Evolutionary conservation across 2,797 vertebrate species (phyloP).

Genomic region (Sebastes minor): DNA sequence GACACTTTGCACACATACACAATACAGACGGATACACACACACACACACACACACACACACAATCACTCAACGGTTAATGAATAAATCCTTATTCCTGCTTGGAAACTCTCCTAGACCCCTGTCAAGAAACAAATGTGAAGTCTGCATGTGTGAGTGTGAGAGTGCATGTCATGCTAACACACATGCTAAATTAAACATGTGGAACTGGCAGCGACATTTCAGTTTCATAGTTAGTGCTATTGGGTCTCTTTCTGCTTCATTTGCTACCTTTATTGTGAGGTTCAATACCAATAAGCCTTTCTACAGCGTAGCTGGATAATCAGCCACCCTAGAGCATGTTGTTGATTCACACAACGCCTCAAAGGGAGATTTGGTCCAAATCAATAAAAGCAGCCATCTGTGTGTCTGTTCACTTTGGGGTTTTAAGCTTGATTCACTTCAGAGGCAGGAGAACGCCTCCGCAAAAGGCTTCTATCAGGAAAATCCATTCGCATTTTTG

Average conservation of each 20-base stretch:
- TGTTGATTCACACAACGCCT: slow-evolving; percentile 42
- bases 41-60: neutral
- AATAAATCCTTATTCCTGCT: neutral
- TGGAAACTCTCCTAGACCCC: neutral
- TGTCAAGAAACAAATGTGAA: neutral
- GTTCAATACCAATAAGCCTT: neutral
- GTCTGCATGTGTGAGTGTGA: neutral
- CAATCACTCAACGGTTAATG: neutral
- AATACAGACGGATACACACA: neutral
- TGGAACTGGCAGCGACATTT: neutral
- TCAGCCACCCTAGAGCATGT: neutral
- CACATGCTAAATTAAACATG: slow-evolving; percentile 9
- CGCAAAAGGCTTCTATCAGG: slow-evolving; percentile 24
- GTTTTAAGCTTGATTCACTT: slow-evolving; percentile 44
- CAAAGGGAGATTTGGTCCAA: slow-evolving; percentile 55
- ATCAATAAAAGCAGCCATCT: slow-evolving; percentile 55
- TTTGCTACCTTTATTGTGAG: neutral
- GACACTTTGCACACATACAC: neutral
- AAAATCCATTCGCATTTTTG: slow-evolving; percentile 2
- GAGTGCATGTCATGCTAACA: neutral
- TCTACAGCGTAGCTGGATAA: slow-evolving; percentile 4
- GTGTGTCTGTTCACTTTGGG: slow-evolving; percentile 33
- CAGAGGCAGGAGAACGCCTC: slow-evolving; percentile 13
- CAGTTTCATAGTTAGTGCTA: neutral
- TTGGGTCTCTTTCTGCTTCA: neutral